Evolutionary conservation across 1,140 invertebrate species (phyloP), one percentile per base, ranked within the genome.

Genomic region (Apis cerana): DNA sequence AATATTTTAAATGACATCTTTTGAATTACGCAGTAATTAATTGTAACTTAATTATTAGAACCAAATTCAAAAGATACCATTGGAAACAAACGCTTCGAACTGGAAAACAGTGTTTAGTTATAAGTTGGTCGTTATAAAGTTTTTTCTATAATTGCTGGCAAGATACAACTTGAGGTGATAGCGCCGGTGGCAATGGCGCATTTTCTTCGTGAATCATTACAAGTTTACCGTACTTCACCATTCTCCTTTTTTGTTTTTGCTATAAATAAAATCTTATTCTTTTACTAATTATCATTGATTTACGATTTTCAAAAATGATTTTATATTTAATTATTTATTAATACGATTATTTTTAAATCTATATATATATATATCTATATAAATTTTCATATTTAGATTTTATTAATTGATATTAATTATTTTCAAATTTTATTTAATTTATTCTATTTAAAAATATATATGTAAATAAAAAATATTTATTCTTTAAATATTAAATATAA

Each of bases 191-290:
- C 58, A 94, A 85, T 58, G 90, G 93, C 43, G 93, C 93, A 81
- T 94, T 92, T 70, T 94, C 93, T 72, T 94, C 93, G 65, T 93
- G 91, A 21, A 94, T 90, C 88, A 93, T 93, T 33, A 91, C 89
- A 50, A 93, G 87, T 83, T 92, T 94, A 65, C 89, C 84, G 77
- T 93, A 91, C 23, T 93, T 92, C 61, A 90, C 81, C 74, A 87
- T 87, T 72, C 79, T 85, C 56, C 88, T 89, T 13, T 80, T 90
- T 71, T 89, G 88, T 76, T 90, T 92, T 67, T 83, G 88, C 88
- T 91, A 83, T 62, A 88, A 90, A 58, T n/a, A 78, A 84, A 33
- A 80, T 17, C 56, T 76, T 68, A 19, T 11, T 10, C n/a, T 21
- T 59, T 68, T 72, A 80, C 19, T 23, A 62, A 15, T 23, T n/a